Evolutionary conservation across 2,888 invertebrate species (phyloP), one percentile per base, ranked within the genome.

Genomic region (Tiliacea citrago): DNA sequence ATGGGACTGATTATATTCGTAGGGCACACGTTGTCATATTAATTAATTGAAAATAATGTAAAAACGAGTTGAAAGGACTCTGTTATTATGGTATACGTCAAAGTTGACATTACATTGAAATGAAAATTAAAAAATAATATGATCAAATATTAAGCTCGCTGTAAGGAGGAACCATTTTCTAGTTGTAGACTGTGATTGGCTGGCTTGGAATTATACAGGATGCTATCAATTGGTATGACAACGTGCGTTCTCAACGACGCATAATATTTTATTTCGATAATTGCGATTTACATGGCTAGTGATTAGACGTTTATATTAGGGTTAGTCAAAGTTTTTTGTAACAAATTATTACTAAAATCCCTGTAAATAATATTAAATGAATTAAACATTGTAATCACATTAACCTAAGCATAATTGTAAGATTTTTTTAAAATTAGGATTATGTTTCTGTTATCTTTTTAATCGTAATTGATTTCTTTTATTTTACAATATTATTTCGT

Each of bases 281-380:
- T 94, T 92, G 94, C 95, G 94, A 95, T 94, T 94, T 94, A 94
- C 91, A 96, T 96, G 96, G 96, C 96, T 96, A 96, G 96, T 96
- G 96, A 96, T 95, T 96, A 96, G 96, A 94, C 88, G 82, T 94
- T 94, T 96, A 96, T 93, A 89, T 93, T 95, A 95, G 94, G 82
- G 85, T 90, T 93, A 94, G 92, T 89, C 82, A 88, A 89, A 89
- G 84, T 89, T 88, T 88, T 88, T 87, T 89, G n/a, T 91, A 91
- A 92, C 89, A 91, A 92, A 91, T 88, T 90, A 92, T 88, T 88
- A 89, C 75, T 87, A 87, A 87, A 83, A 81, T 91, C 74, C 79
- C 77, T 95, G 95, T 95, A 95, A 91, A 95, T 95, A 94, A 91
- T 87, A 80, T 82, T 81, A 84, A 85, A 88, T 86, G 81, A 83